Base-by-base conservation (phyloP, 2,113 vertebrate genomes). In the Pogonocichla stellata region DNA sequence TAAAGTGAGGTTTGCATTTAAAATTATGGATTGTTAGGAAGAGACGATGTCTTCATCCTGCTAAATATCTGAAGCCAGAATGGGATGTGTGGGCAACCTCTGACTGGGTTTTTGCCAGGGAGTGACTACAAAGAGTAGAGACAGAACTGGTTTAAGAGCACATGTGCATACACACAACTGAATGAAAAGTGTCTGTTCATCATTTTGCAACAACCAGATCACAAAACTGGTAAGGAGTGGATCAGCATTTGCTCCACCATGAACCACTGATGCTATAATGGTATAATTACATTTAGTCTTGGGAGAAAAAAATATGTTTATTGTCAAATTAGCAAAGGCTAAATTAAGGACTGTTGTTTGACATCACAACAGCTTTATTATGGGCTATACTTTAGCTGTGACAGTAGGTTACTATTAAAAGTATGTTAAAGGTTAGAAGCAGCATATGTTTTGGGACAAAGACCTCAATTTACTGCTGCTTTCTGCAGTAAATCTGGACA, bases 121-220 rank as follows among this genome's bases (percentile, higher is more conserved):
- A 23, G 19, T 51, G 53, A 11, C 26, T 33, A 2, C 45, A 26
- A 67, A 28, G 22, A 54, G 47, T 31, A 20, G 29, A 47, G 20
- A 43, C 18, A 79, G 23, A 81, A 53, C 5, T 62, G 34, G 8
- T 40, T 81, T 47, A 54, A 72, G 42, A 87, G 40, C 31, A 80
- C 25, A n/a, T 3, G 1, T 17, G 9, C 1, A 1, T 12, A 40
- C 12, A 34, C 5, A 26, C 2, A 50, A 10, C 29, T 29, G 16
- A 17, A 85, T 38, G 16, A 71, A 90, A 79, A 36, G 12, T 36
- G 19, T 66, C 10, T 19, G 5, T 43, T 81, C 36, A 19, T 66
- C 51, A 15, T 40, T 74, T 9, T 18, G 26, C 14, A 48, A 11
- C 4, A 45, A 28, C 23, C 28, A 67, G 34, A 43, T 13, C 40